phyloP scores from a whole-genome alignment of 2,797 vertebrate genomes.

The Syngnathus rostellatus region DNA sequence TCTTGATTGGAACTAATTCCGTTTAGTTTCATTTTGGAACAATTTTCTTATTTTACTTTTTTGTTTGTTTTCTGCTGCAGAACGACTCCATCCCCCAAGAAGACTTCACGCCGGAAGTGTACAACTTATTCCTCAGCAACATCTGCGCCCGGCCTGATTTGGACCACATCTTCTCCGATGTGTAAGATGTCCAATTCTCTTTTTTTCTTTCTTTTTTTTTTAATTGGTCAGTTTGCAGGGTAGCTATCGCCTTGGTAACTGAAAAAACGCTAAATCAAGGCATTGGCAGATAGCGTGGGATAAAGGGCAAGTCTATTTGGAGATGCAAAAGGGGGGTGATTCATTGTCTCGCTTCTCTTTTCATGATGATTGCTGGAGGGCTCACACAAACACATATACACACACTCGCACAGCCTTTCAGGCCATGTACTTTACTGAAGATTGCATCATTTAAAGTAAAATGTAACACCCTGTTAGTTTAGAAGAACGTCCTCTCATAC shows the following conservation, averaged over 20 bases:
- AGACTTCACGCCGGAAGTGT: constrained; percentile 88
- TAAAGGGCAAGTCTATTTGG: constrained; percentile 2
- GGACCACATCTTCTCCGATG: constrained; percentile 93
- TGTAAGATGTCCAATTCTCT: constrained; percentile 72
- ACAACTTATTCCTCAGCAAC: constrained; percentile 86
- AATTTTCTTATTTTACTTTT: not conserved
- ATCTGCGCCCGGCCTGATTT: constrained; percentile 94
- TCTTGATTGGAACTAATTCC: not conserved
- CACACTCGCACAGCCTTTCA: not conserved
- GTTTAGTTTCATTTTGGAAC: not conserved
- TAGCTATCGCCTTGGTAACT: constrained; percentile 1
- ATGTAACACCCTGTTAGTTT: not conserved
- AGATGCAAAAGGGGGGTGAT: not conserved
- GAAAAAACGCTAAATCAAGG: not conserved
- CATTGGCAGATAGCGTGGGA: not conserved
- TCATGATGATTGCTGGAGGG: not conserved
- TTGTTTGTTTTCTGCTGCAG: constrained; percentile 52
- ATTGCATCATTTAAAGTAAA: not conserved
- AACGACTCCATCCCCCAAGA: constrained; percentile 91
- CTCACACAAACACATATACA: not conserved
- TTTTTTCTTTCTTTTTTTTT: not conserved
- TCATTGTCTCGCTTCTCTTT: not conserved
- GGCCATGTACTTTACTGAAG: not conserved
- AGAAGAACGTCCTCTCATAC: not conserved
- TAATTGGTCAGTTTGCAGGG: not conserved